phyloP scores from a whole-genome alignment of 2,797 vertebrate genomes.

The Amphiprion clarkii region DNA sequence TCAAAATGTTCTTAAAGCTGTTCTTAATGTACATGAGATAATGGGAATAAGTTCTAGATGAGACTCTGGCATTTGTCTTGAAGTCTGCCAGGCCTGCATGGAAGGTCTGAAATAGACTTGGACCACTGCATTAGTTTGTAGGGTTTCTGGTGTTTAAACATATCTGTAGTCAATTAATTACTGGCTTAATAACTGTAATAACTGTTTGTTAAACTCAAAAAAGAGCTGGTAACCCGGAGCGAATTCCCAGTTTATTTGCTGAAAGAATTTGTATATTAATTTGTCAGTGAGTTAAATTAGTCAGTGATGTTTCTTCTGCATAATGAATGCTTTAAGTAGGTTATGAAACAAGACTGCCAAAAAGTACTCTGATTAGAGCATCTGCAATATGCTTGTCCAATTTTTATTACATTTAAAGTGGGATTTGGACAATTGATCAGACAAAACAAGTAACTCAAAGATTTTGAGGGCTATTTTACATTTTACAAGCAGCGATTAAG shows the following conservation, averaged over 20 bases:
- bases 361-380: background rate
- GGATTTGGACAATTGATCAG: too few relatives aligned
- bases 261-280: too few relatives aligned
- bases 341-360: background rate
- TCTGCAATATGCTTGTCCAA: background rate
- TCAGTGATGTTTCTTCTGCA: background rate
- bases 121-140: background rate
- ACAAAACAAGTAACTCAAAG: too few relatives aligned
- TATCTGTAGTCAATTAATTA: background rate
- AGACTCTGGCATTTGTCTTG: background rate
- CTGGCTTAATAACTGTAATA: background rate
- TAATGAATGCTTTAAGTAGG: background rate
- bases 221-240: background rate
- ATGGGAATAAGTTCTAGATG: constrained; percentile 15
- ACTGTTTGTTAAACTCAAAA: background rate
- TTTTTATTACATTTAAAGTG: too few relatives aligned
- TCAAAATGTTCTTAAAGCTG: constrained; percentile 4
- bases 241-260: background rate
- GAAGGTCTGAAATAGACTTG: background rate
- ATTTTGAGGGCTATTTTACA: too few relatives aligned
- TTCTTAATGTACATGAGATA: constrained; percentile 14
- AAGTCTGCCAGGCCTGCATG: background rate
- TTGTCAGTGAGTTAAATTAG: too few relatives aligned
- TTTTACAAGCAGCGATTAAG: too few relatives aligned
- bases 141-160: background rate